Base-by-base conservation (phyloP, 2,888 invertebrate genomes). In the Pogonocherus hispidulus region DNA sequence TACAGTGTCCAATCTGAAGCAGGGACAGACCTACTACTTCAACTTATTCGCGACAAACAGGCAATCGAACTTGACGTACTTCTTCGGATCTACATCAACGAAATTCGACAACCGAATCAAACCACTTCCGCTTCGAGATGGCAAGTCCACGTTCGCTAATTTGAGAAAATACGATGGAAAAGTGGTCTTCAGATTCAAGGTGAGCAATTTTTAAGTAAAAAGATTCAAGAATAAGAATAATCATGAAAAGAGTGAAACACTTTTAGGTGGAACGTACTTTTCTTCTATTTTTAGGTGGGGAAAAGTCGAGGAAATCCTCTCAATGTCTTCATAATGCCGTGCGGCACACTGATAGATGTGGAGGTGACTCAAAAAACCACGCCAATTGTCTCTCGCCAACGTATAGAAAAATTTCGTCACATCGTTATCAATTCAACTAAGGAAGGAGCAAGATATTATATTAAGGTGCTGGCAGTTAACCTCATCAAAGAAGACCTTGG, bases 151-250 rank as follows among this genome's bases (percentile, higher is more conserved):
- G 0, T 86, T 86, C 67, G 86, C 87, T 1, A 88, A 88, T 79
- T 84, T 90, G 54, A 86, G 85, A 3, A 87, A 87, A 23, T 79
- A 87, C 62, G 87, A 87, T 71, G 89, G 89, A 20, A 87, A 86
- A 56, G 87, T 87, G 16, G 86, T 87, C 37, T 89, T 89, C 74
- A 87, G 87, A 77, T 89, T 86, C 78, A 90, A 89, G 86, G 89
- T 66, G 47, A 49, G 19, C 35, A 23, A 11, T 49, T 35, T 54
- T 56, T 27, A n/a, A n/a, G n/a, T n/a, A n/a, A n/a, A n/a, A n/a
- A n/a, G n/a, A n/a, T n/a, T n/a, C n/a, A n/a, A n/a, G n/a, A n/a
- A n/a, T n/a, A n/a, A n/a, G n/a, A n/a, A n/a, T n/a, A n/a, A n/a
- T n/a, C n/a, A n/a, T n/a, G n/a, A n/a, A n/a, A n/a, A n/a, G n/a